Evolutionary conservation across 2,113 vertebrate genomes (phyloP).

Genomic region (Atherinomorus stipes): DNA sequence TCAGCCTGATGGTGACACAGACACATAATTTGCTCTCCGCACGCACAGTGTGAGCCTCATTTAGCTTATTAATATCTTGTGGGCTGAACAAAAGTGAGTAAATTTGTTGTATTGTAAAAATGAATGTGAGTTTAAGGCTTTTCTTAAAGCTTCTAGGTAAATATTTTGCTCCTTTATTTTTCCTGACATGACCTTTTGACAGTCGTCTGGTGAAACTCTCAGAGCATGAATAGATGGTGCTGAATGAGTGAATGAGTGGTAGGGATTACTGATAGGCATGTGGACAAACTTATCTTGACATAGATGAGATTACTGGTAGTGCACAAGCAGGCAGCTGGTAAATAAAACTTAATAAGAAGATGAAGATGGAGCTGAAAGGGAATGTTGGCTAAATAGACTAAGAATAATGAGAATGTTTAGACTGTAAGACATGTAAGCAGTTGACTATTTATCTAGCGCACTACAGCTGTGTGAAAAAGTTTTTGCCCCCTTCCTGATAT

Average conservation of each 20-base stretch:
- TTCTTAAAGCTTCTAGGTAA: neutral
- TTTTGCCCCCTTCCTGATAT: no score
- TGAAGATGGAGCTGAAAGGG: neutral
- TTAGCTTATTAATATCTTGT: constrained; percentile 40
- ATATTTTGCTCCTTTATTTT: constrained; percentile 5
- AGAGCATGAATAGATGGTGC: constrained; percentile 1
- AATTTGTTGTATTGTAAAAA: constrained; percentile 38
- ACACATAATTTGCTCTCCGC: constrained; percentile 27
- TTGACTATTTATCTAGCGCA: no score
- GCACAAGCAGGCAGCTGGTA: neutral
- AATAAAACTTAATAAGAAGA: neutral
- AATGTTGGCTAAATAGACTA: neutral
- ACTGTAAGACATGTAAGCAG: neutral
- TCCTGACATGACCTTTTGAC: constrained; percentile 3
- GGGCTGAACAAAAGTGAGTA: neutral
- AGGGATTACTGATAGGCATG: neutral
- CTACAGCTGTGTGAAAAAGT: no score
- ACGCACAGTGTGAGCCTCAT: constrained; percentile 24
- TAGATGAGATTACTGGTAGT: constrained; percentile 1
- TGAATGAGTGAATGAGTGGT: constrained; percentile 11
- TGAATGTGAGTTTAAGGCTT: no score
- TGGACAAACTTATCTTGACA: neutral
- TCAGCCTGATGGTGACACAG: constrained; percentile 21
- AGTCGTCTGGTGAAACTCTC: constrained; percentile 23
- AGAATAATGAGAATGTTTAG: neutral